phyloP scores from a whole-genome alignment of 2,113 vertebrate species.

The Gulo gulo region DNA sequence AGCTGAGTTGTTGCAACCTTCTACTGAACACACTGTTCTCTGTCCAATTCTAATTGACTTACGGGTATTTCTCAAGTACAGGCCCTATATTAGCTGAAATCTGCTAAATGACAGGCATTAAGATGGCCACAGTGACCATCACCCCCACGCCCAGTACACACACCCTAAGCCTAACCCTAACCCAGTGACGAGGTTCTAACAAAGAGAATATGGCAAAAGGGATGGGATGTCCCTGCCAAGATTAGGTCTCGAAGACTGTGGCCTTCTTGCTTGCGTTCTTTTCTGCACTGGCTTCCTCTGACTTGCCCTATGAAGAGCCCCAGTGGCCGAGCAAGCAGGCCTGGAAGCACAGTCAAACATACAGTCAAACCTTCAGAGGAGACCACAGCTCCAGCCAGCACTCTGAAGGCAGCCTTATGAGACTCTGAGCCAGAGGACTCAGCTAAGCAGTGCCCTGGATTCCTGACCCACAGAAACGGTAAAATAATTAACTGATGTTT shows the following conservation, averaged over 20 bases:
- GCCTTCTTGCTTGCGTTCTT: not conserved
- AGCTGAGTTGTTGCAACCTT: not conserved
- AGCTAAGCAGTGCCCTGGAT: not conserved
- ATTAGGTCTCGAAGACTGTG: fast-evolving
- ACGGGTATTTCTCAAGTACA: not conserved
- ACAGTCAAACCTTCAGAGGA: not conserved
- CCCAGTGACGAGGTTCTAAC: not conserved
- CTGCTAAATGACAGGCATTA: not conserved
- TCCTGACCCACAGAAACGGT: not conserved
- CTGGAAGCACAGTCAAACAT: not conserved
- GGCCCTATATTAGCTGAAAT: not conserved
- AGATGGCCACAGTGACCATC: fast-evolving
- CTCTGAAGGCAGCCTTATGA: not conserved
- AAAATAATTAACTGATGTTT: not conserved
- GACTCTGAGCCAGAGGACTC: not conserved
- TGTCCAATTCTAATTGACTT: not conserved
- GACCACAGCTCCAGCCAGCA: not conserved
- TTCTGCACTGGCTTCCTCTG: not conserved
- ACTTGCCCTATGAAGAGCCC: not conserved
- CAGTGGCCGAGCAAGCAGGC: not conserved
- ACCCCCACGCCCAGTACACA: not conserved
- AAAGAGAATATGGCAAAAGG: not conserved
- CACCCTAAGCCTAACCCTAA: no score
- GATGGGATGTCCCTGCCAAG: not conserved
- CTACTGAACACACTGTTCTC: not conserved